Evolutionary conservation across 2,113 vertebrate genomes (phyloP).

Genomic region (Tetrax tetrax): DNA sequence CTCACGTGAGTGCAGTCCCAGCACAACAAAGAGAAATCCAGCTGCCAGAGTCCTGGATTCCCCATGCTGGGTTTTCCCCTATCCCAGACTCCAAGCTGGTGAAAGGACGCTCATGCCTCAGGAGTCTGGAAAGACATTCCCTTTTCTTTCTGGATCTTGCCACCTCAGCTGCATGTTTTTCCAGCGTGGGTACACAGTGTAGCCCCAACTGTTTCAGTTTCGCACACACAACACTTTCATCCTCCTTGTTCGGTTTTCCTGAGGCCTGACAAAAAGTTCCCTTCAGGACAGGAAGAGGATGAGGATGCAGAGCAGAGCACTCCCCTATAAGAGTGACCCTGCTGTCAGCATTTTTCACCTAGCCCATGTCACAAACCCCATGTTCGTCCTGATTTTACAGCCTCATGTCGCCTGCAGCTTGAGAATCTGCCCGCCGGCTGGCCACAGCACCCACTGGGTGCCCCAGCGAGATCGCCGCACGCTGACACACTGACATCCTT

Average conservation of each 20-base stretch:
- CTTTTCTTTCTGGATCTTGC: not conserved
- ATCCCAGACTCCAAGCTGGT: no score
- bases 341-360: not conserved
- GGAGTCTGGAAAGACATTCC: not conserved
- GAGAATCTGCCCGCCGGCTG: not conserved
- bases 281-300: not conserved
- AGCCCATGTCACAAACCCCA: not conserved
- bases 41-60: not conserved
- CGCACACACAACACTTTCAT: not conserved
- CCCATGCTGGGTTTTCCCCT: fast-evolving
- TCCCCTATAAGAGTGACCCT: not conserved
- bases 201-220: not conserved
- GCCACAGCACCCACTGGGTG: not conserved
- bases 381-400: not conserved
- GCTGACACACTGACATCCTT: not conserved
- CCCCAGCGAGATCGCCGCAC: not conserved
- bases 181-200: not conserved
- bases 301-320: not conserved
- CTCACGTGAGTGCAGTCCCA: fast-evolving
- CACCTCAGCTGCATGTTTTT: not conserved
- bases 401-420: not conserved
- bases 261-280: not conserved
- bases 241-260: not conserved
- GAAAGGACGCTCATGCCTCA: not conserved
- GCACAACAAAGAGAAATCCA: no score